Conservation (phyloP, 2,113 vertebrate genomes). For the Sula dactylatra region DNA sequence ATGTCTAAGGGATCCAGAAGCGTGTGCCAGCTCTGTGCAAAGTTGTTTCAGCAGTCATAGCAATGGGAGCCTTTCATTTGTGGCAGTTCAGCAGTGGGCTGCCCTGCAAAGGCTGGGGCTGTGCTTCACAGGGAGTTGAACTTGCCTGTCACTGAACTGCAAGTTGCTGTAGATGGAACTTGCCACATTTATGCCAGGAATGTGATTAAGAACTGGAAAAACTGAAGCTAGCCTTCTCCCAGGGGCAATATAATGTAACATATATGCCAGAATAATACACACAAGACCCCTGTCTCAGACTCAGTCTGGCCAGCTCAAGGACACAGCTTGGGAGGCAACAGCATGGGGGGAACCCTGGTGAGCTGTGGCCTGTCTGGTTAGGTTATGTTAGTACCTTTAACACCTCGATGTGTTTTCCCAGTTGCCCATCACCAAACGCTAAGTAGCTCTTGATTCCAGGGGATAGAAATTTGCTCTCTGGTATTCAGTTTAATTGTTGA, state of each 20-base stretch:
- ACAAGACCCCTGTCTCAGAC: constrained; percentile 43
- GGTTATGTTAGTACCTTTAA: neutral
- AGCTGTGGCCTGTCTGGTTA: neutral
- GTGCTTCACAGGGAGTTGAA: neutral
- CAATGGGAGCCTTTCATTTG: neutral
- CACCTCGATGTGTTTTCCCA: neutral
- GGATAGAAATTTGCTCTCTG: neutral
- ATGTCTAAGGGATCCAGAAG: neutral
- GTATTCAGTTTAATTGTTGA: neutral
- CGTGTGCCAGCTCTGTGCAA: neutral
- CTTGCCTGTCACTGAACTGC: neutral
- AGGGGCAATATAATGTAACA: constrained; percentile 33
- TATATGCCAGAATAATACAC: constrained; percentile 31
- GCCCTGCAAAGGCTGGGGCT: neutral
- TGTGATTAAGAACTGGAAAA: constrained; percentile 65
- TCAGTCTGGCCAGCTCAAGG: neutral
- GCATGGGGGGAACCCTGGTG: neutral
- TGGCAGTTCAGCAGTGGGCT: neutral
- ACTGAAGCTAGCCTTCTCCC: constrained; percentile 35
- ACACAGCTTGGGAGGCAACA: neutral
- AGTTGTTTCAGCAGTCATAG: neutral
- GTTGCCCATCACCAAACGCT: neutral
- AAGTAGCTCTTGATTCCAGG: neutral
- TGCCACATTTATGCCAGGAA: constrained; percentile 63
- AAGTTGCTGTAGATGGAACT: neutral